Percentiles rank a stretch among this genome's conserved stretches.
These are phyloP conservation scores for Pomacea maculata DNA, from an alignment of 1,140 invertebrate species.

Conservation along the genomic window DNA sequence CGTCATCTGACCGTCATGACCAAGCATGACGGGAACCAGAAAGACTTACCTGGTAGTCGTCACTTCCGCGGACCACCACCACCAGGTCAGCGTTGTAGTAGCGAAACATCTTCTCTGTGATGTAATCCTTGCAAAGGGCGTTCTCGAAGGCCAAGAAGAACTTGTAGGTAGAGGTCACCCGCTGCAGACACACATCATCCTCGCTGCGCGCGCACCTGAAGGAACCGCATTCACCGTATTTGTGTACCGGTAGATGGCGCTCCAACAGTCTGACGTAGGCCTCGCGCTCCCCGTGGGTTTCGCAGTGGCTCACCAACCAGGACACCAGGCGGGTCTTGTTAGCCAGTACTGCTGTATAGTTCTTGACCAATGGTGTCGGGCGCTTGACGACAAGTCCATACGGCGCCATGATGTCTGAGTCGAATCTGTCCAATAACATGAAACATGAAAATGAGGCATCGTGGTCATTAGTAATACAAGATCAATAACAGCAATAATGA, in stretches of 20 bases:
- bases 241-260: constrained; percentile 63
- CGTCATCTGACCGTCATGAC: too few relatives aligned
- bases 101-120: constrained; percentile 62
- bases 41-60: constrained; percentile 32
- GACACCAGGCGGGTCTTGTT: constrained; percentile 60
- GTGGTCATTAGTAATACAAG: too few relatives aligned
- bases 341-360: constrained; percentile 24
- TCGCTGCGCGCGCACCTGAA: not conserved
- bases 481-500: too few relatives aligned
- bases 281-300: constrained; percentile 68
- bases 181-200: not conserved
- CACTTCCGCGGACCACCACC: constrained; percentile 82
- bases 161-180: constrained; percentile 2
- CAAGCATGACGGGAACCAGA: too few relatives aligned
- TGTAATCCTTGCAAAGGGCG: constrained; percentile 15
- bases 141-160: constrained; percentile 25
- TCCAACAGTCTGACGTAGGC: constrained; percentile 68
- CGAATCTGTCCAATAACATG: constrained; percentile 20
- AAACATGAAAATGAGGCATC: too few relatives aligned
- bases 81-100: constrained; percentile 72
- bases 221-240: constrained; percentile 1
- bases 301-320: constrained; percentile 75
- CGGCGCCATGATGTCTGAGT: constrained; percentile 41
- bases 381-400: constrained; percentile 30
- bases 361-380: not conserved